phyloP scores from a whole-genome alignment of 2,888 invertebrate species.

The Antitype chi region DNA sequence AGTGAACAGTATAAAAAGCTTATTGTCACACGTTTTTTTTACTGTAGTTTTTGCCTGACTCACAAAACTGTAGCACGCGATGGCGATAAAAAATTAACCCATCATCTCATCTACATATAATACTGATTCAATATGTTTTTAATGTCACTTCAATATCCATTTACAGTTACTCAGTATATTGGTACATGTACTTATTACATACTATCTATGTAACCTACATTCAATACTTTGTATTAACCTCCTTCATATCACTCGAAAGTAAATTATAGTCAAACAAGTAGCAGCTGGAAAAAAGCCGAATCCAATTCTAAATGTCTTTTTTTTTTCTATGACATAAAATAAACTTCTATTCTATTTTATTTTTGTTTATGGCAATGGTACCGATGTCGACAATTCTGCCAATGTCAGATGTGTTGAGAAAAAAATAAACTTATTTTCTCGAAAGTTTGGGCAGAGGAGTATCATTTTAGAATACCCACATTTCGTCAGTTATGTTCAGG shows the following conservation, averaged over 20 bases:
- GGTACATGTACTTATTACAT: conserved; percentile 3
- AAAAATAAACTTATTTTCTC: too few species aligned
- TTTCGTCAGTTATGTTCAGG: too few species aligned
- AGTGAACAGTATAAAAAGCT: not conserved
- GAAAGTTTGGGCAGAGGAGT: too few species aligned
- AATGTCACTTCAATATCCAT: not conserved
- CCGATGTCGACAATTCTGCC: too few species aligned
- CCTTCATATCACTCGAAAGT: not conserved
- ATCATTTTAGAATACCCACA: too few species aligned
- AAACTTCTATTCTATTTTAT: too few species aligned
- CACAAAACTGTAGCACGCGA: not conserved
- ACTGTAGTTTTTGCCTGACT: conserved; percentile 4
- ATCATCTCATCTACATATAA: conserved; percentile 22
- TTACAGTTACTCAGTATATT: conserved; percentile 18
- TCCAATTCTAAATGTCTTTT: not conserved
- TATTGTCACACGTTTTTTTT: not conserved
- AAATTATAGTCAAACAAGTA: not conserved
- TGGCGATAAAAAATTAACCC: not conserved
- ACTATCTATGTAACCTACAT: conserved; percentile 20
- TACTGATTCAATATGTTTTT: conserved; percentile 1
- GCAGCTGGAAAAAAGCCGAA: not conserved
- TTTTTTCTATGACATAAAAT: not conserved
- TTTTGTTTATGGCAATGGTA: too few species aligned
- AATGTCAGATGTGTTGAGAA: too few species aligned
- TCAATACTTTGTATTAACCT: not conserved